Conservation (phyloP, 2,113 vertebrate genomes). For the Pedionomus torquatus region DNA sequence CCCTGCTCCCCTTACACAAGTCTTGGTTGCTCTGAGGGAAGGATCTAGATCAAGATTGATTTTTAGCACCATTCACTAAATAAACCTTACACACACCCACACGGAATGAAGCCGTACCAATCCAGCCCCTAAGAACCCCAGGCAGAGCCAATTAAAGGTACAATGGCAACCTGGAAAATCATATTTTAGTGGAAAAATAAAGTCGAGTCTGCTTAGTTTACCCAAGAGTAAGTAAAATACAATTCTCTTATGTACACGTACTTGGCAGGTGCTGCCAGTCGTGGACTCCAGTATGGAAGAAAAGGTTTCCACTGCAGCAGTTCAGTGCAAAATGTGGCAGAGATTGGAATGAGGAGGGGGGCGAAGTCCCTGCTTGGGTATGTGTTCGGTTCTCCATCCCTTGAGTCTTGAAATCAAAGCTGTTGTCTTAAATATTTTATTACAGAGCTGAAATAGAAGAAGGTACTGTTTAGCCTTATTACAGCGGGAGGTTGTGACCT, state of each 20-base stretch:
- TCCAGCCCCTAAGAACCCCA: not conserved
- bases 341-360: not conserved
- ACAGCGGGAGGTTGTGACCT: not conserved
- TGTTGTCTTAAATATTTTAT: conserved; percentile 1
- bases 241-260: not conserved
- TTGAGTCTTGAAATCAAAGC: not conserved
- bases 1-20: too few relatives aligned
- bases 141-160: not conserved
- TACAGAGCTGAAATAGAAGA: not conserved
- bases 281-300: not conserved
- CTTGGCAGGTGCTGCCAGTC: not conserved
- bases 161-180: not conserved
- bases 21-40: not conserved
- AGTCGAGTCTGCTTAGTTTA: not conserved
- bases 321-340: not conserved
- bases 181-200: not conserved
- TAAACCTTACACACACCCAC: not conserved
- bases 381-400: not conserved
- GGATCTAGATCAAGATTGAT: not conserved
- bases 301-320: not conserved
- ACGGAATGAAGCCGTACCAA: not conserved
- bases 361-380: not conserved
- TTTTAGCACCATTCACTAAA: not conserved
- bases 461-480: conserved; percentile 11
- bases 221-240: not conserved